These are phyloP conservation scores for Schizopygopsis malacanthus DNA, from an alignment of 2,797 vertebrate genomes.

Conservation along the genomic window DNA sequence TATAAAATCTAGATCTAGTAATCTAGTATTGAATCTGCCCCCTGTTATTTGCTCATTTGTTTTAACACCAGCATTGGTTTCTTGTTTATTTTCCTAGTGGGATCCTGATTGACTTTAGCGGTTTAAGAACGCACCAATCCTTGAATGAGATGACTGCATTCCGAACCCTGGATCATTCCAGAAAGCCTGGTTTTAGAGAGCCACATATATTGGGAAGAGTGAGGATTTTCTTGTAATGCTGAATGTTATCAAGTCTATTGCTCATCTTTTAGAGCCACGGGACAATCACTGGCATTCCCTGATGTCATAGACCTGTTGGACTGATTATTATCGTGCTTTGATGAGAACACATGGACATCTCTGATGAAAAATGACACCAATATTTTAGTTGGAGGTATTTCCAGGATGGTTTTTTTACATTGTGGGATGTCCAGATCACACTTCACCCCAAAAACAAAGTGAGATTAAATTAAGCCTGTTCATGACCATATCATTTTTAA, in stretches of 20 bases:
- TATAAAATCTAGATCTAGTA: not conserved
- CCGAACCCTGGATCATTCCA: conserved; percentile 63
- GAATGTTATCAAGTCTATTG: conserved; percentile 20
- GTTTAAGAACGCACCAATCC: conserved; percentile 57
- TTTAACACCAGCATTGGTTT: not conserved
- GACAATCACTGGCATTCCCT: conserved; percentile 32
- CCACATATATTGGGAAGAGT: conserved; percentile 59
- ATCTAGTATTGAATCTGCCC: not conserved
- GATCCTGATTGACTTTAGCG: conserved; percentile 42
- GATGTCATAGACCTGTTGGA: conserved; percentile 4
- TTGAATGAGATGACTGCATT: conserved; percentile 64
- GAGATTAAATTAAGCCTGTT: not conserved
- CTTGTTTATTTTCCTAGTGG: conserved; percentile 9
- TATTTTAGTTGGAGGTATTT: not conserved
- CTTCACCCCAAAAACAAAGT: not conserved
- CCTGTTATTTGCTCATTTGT: not conserved
- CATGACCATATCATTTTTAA: not conserved
- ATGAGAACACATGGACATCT: not conserved
- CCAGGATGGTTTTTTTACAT: not conserved
- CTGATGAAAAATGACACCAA: no score
- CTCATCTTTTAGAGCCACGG: conserved; percentile 20
- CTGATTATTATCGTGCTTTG: not conserved
- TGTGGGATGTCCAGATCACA: not conserved
- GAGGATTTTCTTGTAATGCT: not conserved
- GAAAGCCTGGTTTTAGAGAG: conserved; percentile 54